Conservation (phyloP, 2,113 vertebrate genomes). For the Aix galericulata region DNA sequence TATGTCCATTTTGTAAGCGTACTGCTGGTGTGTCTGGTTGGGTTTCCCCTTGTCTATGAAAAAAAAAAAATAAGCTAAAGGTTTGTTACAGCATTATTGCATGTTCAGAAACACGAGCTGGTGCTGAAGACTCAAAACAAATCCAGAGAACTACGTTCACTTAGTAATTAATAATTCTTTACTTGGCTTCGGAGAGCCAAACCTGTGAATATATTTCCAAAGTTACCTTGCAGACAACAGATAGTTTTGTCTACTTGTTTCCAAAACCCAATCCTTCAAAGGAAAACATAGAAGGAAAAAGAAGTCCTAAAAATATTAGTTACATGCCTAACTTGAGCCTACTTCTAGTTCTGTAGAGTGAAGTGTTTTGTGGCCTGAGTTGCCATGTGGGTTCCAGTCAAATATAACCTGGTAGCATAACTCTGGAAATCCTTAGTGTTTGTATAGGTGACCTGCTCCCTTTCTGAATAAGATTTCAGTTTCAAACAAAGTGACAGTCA, state of each 20-base stretch:
- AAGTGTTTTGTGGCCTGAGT: constrained; percentile 8
- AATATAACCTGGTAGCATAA: constrained; percentile 10
- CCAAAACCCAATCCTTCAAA: neutral
- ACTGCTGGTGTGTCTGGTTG: neutral
- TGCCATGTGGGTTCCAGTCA: neutral
- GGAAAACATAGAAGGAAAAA: neutral
- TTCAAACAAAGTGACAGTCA: neutral
- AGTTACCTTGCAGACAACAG: neutral
- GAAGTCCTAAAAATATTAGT: neutral
- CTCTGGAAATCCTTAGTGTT: neutral
- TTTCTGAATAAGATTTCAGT: neutral
- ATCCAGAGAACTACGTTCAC: neutral
- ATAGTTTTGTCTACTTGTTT: neutral
- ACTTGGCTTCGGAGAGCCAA: neutral
- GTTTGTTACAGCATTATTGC: neutral
- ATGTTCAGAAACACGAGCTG: neutral
- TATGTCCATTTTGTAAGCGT: neutral
- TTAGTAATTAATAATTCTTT: neutral
- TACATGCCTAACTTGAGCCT: neutral
- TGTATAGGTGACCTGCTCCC: neutral
- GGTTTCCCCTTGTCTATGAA: neutral
- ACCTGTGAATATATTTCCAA: neutral
- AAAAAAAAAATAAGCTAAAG: neutral
- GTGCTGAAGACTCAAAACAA: neutral
- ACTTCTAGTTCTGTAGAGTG: neutral